These are phyloP conservation scores for Melopsittacus undulatus DNA, from an alignment of 2,797 vertebrate species.

Conservation along the genomic window DNA sequence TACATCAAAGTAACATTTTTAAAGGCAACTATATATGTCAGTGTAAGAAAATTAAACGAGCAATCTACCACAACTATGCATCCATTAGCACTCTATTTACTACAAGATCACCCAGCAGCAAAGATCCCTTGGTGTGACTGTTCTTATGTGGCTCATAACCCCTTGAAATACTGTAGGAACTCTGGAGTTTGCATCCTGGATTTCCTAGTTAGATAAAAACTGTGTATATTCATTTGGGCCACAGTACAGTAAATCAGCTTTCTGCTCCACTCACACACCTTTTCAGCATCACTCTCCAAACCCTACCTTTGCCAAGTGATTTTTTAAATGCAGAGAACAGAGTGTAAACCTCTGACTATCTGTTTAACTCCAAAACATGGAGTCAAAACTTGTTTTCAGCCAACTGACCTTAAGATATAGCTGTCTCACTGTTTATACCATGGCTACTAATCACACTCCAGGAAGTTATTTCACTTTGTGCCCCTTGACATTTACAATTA, in stretches of 20 bases:
- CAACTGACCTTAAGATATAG: not conserved
- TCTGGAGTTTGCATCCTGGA: not conserved
- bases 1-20: not conserved
- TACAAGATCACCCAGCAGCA: not conserved
- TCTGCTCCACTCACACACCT: not conserved
- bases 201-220: not conserved
- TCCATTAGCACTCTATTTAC: not conserved
- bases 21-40: not conserved
- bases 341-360: not conserved
- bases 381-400: not conserved
- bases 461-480: not conserved
- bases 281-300: not conserved
- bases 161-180: not conserved
- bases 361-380: not conserved
- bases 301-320: not conserved
- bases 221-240: fast-evolving
- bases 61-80: not conserved
- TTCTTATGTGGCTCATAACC: not conserved
- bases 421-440: not conserved
- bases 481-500: not conserved
- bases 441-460: not conserved
- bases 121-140: not conserved
- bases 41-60: conserved; percentile 1
- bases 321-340: not conserved
- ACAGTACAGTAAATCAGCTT: not conserved